These are phyloP conservation scores for Latrodectus hesperus DNA, from an alignment of 2,888 invertebrate species.

Conservation along the genomic window DNA sequence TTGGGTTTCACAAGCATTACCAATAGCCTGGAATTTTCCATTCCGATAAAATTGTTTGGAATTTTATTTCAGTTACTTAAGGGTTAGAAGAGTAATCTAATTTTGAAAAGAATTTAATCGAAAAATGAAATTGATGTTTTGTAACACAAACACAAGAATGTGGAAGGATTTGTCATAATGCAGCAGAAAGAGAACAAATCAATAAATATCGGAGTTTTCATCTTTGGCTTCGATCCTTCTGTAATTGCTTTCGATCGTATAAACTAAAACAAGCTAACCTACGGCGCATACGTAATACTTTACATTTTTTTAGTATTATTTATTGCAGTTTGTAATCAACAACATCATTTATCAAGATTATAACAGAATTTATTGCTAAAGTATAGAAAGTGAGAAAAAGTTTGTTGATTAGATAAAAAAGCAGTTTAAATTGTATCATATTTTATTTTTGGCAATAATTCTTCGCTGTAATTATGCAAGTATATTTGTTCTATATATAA, in stretches of 20 bases:
- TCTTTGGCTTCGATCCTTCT: slow-evolving; percentile 16
- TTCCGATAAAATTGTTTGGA: too few species aligned
- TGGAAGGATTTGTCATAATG: slow-evolving; percentile 4
- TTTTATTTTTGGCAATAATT: too few species aligned
- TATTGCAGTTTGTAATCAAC: neutral
- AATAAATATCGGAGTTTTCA: slow-evolving; percentile 32
- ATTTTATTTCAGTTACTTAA: too few species aligned
- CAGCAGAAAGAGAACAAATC: slow-evolving; percentile 14
- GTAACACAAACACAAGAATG: neutral
- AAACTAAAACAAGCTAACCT: slow-evolving; percentile 24
- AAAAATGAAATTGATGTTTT: neutral
- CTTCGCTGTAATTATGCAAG: too few species aligned
- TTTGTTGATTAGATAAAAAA: too few species aligned
- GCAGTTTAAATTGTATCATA: too few species aligned
- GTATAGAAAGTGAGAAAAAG: too few species aligned
- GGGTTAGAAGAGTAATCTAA: too few species aligned
- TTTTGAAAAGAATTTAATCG: neutral
- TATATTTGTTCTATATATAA: too few species aligned
- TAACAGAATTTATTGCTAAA: neutral
- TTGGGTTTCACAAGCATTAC: too few species aligned
- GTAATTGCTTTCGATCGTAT: slow-evolving; percentile 51
- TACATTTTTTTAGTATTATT: neutral
- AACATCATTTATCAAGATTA: neutral
- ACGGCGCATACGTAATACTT: neutral
- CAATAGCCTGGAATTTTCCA: too few species aligned